A percentile compares a stretch with the other conserved stretches of the same genome.
Conservation (phyloP, 2,888 invertebrate species). For the Nasonovia ribisnigri region DNA sequence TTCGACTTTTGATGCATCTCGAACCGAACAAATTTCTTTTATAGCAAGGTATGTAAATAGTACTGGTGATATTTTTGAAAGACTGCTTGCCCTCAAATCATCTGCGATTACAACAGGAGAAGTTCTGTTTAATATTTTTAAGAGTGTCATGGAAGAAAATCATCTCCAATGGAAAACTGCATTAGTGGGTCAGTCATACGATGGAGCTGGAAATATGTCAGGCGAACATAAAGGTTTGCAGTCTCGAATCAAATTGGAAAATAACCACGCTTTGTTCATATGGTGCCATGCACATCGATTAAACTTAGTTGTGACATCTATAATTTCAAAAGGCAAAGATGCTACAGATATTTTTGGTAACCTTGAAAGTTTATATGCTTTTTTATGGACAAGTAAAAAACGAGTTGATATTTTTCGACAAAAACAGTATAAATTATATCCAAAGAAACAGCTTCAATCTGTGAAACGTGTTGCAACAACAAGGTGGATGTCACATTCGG, state of each 20-base stretch:
- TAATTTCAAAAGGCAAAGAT: slow-evolving; percentile 9
- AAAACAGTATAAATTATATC: background rate
- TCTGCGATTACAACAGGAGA: background rate
- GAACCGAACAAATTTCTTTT: background rate
- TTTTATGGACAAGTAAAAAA: slow-evolving; percentile 19
- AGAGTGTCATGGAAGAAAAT: background rate
- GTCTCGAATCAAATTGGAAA: slow-evolving; percentile 68
- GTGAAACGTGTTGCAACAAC: background rate
- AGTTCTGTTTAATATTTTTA: background rate
- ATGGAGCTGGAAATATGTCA: slow-evolving; percentile 69
- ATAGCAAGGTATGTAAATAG: slow-evolving; percentile 4
- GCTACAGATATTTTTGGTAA: background rate
- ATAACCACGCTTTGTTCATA: slow-evolving; percentile 67
- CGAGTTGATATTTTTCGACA: background rate
- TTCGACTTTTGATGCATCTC: background rate
- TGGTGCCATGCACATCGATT: slow-evolving; percentile 69
- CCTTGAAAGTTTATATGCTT: slow-evolving; percentile 12
- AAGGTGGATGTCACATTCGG: slow-evolving; percentile 9
- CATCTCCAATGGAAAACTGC: background rate
- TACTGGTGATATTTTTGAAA: background rate
- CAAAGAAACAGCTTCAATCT: background rate
- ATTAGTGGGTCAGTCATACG: slow-evolving; percentile 68
- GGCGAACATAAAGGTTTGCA: slow-evolving; percentile 68
- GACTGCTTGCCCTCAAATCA: background rate
- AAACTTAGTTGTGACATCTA: slow-evolving; percentile 66